Base-by-base conservation (phyloP, 1,140 invertebrate genomes). In the Bombyx mandarina region DNA sequence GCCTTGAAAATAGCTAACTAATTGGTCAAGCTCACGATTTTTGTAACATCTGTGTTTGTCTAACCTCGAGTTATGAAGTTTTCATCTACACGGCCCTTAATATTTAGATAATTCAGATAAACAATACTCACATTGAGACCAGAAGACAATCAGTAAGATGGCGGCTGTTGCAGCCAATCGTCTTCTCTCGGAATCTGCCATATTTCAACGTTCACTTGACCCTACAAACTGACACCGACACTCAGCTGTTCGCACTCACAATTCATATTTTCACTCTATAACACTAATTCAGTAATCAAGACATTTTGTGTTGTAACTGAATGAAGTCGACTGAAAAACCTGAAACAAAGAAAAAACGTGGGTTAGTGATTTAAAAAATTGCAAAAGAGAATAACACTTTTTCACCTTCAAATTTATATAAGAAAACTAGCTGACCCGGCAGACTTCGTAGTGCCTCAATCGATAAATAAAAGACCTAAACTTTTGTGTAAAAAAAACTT, bases 141-240 rank as follows among this genome's bases (percentile, higher is more conserved):
- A 77, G 64, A 84, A 77, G 1, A 77, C 62, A 66, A 82, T 74
- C 65, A 76, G 67, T 12, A 80, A 7, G 42, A 82, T 67, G 3
- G 70, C 67, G 2, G 67, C 61, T 12, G 75, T 66, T 8, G 74
- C 70, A 49, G 74, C 35, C 18, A 69, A 77, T 53, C 77, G 72
- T 66, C 79, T 73, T 69, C 79, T 79, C 61, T 86, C 79, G 43
- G 80, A 60, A 55, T 79, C 82, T 71, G 84, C 82, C 82, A 86
- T 86, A 75, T 67, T 76, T 66, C 61, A 48, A 56, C 12, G 52
- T 54, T 61, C 18, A 56, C 42, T 52, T 43, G 43, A 43, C 47
- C 48, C 60, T 52, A 53, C 67, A 68, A 65, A 59, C 58, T 62
- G 54, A 55, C 52, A 60, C 60, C 5, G 50, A 66, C 67, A 73